Base-by-base conservation (phyloP, 2,113 vertebrate genomes). In the Sinocyclocheilus anshuiensis region DNA sequence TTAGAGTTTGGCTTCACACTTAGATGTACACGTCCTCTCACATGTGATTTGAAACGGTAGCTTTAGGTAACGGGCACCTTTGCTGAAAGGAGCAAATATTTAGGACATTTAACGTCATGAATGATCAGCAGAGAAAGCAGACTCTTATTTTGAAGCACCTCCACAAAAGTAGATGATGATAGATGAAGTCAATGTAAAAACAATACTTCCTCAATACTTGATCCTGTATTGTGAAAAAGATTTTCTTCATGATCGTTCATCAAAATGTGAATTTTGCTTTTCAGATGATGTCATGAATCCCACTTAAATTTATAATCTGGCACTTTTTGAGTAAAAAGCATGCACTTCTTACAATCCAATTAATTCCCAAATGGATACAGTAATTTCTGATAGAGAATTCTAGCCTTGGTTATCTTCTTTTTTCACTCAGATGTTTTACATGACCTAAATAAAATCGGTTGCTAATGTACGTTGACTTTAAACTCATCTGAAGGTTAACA, bases 1-100 rank as follows among this genome's bases (percentile, higher is more conserved):
- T 67, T 67, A 74, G 36, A 74, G 71, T 39, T n/a, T 74, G 67
- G 29, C 26, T 33, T 71, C 67, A 71, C 67, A 71, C 67, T 71
- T 18, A 71, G 15, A 71, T 33, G 67, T 18, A 71, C 26, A 71
- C 12, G 26, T 71, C 67, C 67, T 71, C 26, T 69, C 67, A 33
- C 67, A 71, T 33, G 24, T 71, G 26, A 33, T 71, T 48, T 48
- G 45, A 50, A 3, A 13, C 48, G 48, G 11, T 50, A 3, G 48
- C 12, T 13, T 50, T 71, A 33, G 6, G 15, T 71, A 71, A 71
- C 36, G 67, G 24, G 12, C 26, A 71, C 5, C 29, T 71, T 20
- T 18, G 29, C 26, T 36, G 29, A 13, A 36, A 71, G 4, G 67
- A 71, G 59, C 48, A 50, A 12, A 50, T 50, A 12, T 50, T 50